phyloP scores from a whole-genome alignment of 1,140 invertebrate genomes.

The Meloidogyne hapla region DNA sequence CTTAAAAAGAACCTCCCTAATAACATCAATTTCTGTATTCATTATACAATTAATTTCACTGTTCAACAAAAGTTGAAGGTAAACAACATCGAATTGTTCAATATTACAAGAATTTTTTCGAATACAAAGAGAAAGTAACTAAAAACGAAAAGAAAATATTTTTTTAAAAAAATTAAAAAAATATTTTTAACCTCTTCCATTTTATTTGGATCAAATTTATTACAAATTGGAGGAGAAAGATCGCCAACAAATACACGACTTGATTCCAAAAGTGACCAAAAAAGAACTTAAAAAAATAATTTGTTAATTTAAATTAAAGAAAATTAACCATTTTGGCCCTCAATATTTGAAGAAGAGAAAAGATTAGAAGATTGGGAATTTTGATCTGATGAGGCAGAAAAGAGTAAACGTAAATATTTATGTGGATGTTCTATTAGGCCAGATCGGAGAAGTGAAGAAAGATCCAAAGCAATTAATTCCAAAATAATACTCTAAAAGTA shows the following conservation, averaged over 20 bases:
- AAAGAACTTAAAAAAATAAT: constrained; percentile 25
- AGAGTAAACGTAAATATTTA: constrained; percentile 28
- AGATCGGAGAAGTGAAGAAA: constrained; percentile 32
- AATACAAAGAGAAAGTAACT: constrained; percentile 38
- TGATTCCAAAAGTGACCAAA: constrained; percentile 40
- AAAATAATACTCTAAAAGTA: constrained; percentile 40
- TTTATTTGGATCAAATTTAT: constrained; percentile 38
- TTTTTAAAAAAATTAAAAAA: constrained; percentile 9
- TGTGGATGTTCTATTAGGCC: constrained; percentile 37
- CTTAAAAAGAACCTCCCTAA: constrained; percentile 18
- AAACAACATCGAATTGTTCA: constrained; percentile 44
- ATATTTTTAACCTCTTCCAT: constrained; percentile 35
- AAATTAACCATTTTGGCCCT: constrained; percentile 5
- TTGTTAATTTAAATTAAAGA: constrained; percentile 26
- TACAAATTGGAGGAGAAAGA: constrained; percentile 25
- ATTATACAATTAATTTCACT: constrained; percentile 43
- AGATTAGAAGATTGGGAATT: not conserved
- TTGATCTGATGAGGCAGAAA: not conserved
- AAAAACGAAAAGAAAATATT: constrained; percentile 30
- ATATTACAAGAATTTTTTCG: constrained; percentile 38
- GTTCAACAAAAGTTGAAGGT: constrained; percentile 36
- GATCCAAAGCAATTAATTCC: constrained; percentile 38
- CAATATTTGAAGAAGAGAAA: constrained; percentile 12
- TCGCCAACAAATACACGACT: constrained; percentile 31
- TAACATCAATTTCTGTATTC: constrained; percentile 37